phyloP scores from a whole-genome alignment of 2,113 vertebrate genomes.

The Centropus bengalensis region DNA sequence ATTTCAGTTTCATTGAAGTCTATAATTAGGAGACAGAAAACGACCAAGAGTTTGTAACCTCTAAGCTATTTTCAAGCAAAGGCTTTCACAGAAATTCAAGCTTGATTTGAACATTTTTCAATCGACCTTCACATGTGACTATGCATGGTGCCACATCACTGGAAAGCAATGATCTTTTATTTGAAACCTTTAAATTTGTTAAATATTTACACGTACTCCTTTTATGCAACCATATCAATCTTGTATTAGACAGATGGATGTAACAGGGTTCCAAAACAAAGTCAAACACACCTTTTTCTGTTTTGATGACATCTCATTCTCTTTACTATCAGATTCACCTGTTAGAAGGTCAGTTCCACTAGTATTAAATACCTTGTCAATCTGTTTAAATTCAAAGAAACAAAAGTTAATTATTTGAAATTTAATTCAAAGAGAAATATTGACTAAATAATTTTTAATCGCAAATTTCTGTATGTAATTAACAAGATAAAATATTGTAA shows the following conservation, averaged over 20 bases:
- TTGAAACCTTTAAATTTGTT: background rate
- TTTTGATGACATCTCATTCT: conserved; percentile 80
- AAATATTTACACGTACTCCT: background rate
- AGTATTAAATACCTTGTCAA: conserved; percentile 87
- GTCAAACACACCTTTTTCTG: conserved; percentile 83
- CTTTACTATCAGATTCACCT: conserved; percentile 83
- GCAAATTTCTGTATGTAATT: background rate
- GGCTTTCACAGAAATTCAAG: background rate
- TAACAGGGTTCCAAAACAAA: background rate
- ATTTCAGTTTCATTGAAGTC: background rate
- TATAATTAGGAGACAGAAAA: background rate
- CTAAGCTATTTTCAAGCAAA: background rate
- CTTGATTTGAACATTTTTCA: background rate
- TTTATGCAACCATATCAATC: background rate
- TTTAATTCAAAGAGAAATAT: background rate
- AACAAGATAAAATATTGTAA: background rate
- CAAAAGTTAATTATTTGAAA: background rate
- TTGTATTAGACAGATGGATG: background rate
- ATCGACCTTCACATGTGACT: background rate
- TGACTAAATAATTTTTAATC: background rate
- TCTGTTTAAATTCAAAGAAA: conserved; percentile 75
- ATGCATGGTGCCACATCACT: background rate
- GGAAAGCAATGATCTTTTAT: background rate
- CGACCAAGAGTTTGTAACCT: background rate
- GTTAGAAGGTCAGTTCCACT: conserved; percentile 78